A percentile compares a stretch with the other conserved stretches of the same genome.
Conservation (phyloP, 2,888 invertebrate species). For the Tholera decimalis region DNA sequence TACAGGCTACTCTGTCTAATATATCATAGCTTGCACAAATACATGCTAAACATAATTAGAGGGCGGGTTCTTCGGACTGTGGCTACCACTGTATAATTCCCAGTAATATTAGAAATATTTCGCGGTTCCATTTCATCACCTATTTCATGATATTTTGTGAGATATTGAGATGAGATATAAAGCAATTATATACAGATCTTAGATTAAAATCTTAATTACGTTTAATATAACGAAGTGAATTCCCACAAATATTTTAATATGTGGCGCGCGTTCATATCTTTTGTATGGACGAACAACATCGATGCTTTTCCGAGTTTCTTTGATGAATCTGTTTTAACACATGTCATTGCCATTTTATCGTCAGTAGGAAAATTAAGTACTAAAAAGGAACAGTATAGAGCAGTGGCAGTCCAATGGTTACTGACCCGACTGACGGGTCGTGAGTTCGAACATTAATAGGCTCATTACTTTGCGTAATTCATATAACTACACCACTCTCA, state of each 20-base stretch:
- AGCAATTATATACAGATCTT: background rate
- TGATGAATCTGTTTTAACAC: background rate
- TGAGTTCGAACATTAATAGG: too few relatives aligned
- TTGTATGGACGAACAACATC: background rate
- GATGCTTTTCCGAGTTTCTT: background rate
- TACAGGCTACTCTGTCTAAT: slow-evolving; percentile 2
- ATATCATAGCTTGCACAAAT: slow-evolving; percentile 29
- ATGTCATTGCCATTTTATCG: background rate
- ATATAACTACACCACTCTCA: too few relatives aligned
- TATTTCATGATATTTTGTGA: background rate
- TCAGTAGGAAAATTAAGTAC: background rate
- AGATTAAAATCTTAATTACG: background rate
- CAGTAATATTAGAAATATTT: slow-evolving; percentile 7
- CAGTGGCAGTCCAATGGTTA: too few relatives aligned
- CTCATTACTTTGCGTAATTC: too few relatives aligned
- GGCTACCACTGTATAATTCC: slow-evolving; percentile 12
- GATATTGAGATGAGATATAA: background rate
- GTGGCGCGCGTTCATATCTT: slow-evolving; percentile 37
- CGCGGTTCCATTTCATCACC: background rate
- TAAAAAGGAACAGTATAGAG: background rate
- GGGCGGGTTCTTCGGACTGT: background rate
- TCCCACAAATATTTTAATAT: fast-evolving
- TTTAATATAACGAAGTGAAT: background rate
- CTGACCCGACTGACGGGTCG: too few relatives aligned
- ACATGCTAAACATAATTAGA: slow-evolving; percentile 19